Conservation (phyloP, 2,888 invertebrate species). For the Pteria penguin region DNA sequence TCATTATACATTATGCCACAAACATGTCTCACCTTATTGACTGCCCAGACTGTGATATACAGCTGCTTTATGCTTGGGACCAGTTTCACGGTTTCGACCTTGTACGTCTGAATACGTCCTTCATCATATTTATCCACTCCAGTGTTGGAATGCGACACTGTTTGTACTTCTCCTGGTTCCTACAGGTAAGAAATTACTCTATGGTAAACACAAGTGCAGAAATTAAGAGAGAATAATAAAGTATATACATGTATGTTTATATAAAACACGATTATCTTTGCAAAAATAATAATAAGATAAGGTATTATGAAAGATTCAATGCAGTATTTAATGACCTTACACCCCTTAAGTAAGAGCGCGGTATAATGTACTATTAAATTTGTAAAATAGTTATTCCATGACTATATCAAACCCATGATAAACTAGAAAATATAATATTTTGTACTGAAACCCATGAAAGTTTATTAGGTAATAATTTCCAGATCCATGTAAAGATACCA, state of each 20-base stretch:
- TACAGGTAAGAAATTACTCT: background rate
- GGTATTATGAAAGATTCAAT: too few species aligned
- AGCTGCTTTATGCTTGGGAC: slow-evolving; percentile 7
- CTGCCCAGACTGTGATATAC: slow-evolving; percentile 35
- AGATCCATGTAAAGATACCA: background rate
- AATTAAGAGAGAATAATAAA: background rate
- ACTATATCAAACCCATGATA: too few species aligned
- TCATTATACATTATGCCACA: too few species aligned
- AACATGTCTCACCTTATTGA: slow-evolving; percentile 40
- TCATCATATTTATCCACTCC: slow-evolving; percentile 31
- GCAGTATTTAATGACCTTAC: too few species aligned
- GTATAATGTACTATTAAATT: too few species aligned
- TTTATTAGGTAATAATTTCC: too few species aligned
- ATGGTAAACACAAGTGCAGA: background rate
- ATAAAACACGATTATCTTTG: background rate
- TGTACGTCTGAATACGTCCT: slow-evolving; percentile 30
- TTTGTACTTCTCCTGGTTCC: slow-evolving; percentile 3
- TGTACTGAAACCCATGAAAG: too few species aligned
- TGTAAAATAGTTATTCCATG: too few species aligned
- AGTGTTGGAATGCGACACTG: background rate
- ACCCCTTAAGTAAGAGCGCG: too few species aligned
- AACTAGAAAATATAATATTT: too few species aligned
- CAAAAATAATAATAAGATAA: background rate
- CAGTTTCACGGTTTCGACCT: slow-evolving; percentile 27
- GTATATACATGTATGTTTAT: background rate